phyloP scores from a whole-genome alignment of 2,113 vertebrate species.

The Panthera uncia region DNA sequence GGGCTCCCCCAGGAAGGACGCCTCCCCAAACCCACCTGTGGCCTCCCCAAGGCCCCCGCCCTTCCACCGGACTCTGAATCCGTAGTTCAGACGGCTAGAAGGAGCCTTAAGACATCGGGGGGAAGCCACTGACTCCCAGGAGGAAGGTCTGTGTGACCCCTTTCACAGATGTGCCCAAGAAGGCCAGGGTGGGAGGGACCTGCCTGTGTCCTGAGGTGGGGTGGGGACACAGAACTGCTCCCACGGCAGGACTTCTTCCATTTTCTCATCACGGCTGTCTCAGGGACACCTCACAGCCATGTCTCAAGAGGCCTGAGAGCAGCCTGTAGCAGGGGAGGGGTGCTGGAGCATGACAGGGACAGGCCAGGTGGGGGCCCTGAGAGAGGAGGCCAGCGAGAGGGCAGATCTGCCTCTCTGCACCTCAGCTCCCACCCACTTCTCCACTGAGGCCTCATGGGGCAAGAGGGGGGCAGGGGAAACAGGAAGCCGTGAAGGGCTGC shows the following conservation, averaged over 20 bases:
- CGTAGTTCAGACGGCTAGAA: background rate
- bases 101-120: background rate
- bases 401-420: background rate
- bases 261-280: background rate
- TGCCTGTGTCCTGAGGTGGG: background rate
- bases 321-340: background rate
- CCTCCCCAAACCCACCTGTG: background rate
- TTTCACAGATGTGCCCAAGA: background rate
- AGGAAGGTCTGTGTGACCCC: background rate
- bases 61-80: background rate
- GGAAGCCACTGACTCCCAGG: background rate
- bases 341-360: background rate
- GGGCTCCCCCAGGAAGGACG: fast-evolving
- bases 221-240: background rate
- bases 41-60: background rate
- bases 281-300: fast-evolving
- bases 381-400: too few relatives aligned
- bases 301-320: background rate
- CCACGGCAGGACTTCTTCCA: background rate
- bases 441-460: background rate
- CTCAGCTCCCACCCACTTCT: background rate
- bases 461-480: background rate
- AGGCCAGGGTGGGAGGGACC: background rate
- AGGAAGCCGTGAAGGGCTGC: slow-evolving; percentile 49
- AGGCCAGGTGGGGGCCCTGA: background rate